phyloP scores from a whole-genome alignment of 2,797 vertebrate species.

The Limnodromus scolopaceus region DNA sequence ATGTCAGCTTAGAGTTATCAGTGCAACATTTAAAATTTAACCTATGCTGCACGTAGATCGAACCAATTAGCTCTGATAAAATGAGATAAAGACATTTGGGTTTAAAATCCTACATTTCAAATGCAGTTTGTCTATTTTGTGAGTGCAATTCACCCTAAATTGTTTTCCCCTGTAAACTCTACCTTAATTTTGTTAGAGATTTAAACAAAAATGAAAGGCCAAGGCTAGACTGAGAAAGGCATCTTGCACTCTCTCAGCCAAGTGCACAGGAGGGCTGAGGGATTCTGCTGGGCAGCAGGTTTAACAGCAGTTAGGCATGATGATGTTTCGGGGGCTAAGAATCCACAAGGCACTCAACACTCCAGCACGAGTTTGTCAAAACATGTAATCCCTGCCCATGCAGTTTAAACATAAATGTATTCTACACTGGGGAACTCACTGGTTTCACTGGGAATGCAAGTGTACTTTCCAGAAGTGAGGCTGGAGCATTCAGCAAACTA shows the following conservation, averaged over 20 bases:
- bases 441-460: slow-evolving; percentile 16
- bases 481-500: background rate
- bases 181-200: background rate
- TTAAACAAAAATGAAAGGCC: background rate
- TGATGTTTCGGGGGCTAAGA: background rate
- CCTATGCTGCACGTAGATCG: background rate
- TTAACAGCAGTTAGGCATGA: background rate
- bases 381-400: background rate
- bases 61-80: background rate
- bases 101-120: background rate
- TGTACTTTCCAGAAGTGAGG: slow-evolving; percentile 13
- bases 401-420: slow-evolving; percentile 9
- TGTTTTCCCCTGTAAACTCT: background rate
- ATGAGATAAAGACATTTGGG: background rate
- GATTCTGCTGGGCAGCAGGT: background rate
- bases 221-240: background rate
- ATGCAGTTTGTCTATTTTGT: background rate
- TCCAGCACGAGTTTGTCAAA: background rate
- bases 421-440: background rate
- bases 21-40: background rate
- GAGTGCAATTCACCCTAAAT: background rate
- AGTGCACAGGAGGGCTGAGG: background rate
- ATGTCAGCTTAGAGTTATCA: background rate
- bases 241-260: background rate
- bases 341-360: background rate